Conservation (phyloP, 2,797 vertebrate genomes). For the Platyrinchus mystaceus region DNA sequence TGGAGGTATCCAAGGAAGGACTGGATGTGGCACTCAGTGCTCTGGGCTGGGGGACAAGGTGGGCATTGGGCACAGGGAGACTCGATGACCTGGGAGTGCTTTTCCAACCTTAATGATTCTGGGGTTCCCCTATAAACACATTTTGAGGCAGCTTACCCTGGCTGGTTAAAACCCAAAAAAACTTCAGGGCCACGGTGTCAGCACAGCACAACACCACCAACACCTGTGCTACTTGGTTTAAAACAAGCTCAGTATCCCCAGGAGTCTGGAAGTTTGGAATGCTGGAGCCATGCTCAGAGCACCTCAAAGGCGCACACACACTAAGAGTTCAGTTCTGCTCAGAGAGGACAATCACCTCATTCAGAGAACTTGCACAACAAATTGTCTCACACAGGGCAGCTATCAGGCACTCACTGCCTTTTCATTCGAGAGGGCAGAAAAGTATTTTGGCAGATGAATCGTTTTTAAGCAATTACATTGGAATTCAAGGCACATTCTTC, state of each 20-base stretch:
- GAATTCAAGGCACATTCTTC: slow-evolving; percentile 28
- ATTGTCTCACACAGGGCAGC: not conserved
- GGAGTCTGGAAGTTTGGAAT: not conserved
- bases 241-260: not conserved
- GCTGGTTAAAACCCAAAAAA: not conserved
- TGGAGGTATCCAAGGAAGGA: not conserved
- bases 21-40: rapidly evolving
- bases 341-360: not conserved
- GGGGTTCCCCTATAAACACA: not conserved
- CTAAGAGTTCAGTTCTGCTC: not conserved
- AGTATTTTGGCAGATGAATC: not conserved
- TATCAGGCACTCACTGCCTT: not conserved
- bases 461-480: not conserved
- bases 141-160: not conserved
- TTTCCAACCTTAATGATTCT: not conserved
- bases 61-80: too few relatives aligned
- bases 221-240: rapidly evolving
- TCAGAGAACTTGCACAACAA: not conserved
- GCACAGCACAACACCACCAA: not conserved
- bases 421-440: not conserved
- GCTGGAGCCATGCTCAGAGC: not conserved
- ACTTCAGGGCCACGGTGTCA: not conserved
- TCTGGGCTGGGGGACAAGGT: not conserved
- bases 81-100: not conserved
- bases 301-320: not conserved